phyloP scores from a whole-genome alignment of 2,888 invertebrate genomes.

The Hydraecia micacea region DNA sequence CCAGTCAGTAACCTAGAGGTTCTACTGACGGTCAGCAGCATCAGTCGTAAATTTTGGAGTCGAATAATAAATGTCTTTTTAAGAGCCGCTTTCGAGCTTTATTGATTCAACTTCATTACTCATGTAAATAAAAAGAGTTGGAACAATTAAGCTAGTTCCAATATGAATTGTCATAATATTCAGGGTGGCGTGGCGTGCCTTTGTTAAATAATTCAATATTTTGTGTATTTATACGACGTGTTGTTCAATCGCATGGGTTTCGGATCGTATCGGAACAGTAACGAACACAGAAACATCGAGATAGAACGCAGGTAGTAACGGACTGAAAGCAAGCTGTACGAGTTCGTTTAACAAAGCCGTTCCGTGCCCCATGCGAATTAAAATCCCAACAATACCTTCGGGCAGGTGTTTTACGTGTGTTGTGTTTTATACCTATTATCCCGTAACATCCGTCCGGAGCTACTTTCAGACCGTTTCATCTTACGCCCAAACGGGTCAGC shows the following conservation, averaged over 20 bases:
- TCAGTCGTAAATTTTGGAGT: slow-evolving; percentile 29
- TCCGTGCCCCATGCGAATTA: slow-evolving; percentile 74
- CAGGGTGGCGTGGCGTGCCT: background rate
- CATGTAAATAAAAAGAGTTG: slow-evolving; percentile 26
- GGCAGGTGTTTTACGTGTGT: slow-evolving; percentile 85
- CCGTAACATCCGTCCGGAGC: slow-evolving; percentile 82
- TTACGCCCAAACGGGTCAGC: slow-evolving; percentile 88
- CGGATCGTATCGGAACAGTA: slow-evolving; percentile 21
- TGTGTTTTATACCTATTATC: slow-evolving; percentile 85
- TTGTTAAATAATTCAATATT: background rate
- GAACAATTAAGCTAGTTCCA: slow-evolving; percentile 12
- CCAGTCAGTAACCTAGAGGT: slow-evolving; percentile 17
- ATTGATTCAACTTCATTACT: slow-evolving; percentile 39
- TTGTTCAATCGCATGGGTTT: slow-evolving; percentile 4
- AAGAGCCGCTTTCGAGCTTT: slow-evolving; percentile 31
- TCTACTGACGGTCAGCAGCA: slow-evolving; percentile 8
- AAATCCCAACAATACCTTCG: slow-evolving; percentile 78
- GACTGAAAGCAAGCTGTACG: slow-evolving; percentile 49
- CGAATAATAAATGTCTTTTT: slow-evolving; percentile 42
- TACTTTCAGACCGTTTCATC: slow-evolving; percentile 88
- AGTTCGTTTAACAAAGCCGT: slow-evolving; percentile 69
- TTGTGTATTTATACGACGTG: background rate
- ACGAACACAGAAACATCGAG: slow-evolving; percentile 45
- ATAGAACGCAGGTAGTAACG: slow-evolving; percentile 27
- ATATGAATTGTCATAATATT: slow-evolving; percentile 18